Evolutionary conservation across 2,113 vertebrate species (phyloP).

Genomic region (Macrotis lagotis): DNA sequence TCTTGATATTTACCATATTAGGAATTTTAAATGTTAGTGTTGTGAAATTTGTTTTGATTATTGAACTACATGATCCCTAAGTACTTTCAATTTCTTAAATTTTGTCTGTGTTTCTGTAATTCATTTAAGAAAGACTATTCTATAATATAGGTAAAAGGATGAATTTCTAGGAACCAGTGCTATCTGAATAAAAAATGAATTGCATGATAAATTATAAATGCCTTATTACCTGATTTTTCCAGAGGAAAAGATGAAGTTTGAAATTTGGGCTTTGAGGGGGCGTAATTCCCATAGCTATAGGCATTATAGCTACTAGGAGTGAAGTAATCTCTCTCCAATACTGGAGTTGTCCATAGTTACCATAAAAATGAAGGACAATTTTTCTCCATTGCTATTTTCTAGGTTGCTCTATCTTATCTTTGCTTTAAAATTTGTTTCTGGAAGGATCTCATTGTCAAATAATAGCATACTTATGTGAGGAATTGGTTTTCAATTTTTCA

Average conservation of each 20-base stretch:
- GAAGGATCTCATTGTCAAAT: not conserved
- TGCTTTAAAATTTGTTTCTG: not conserved
- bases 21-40: no score
- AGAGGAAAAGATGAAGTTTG: not conserved
- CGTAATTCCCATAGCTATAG: not conserved
- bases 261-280: not conserved
- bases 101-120: not conserved
- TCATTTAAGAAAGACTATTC: not conserved
- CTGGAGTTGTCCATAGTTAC: not conserved
- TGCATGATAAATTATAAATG: not conserved
- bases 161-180: not conserved
- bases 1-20: no score
- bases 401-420: not conserved
- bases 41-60: no score
- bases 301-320: not conserved
- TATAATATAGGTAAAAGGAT: not conserved
- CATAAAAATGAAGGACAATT: not conserved
- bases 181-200: not conserved
- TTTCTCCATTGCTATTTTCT: not conserved
- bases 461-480: not conserved
- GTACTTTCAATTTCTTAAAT: not conserved
- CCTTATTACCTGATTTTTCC: not conserved
- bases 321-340: not conserved
- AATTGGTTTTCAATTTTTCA: not conserved
- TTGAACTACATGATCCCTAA: no score